A percentile compares a stretch with the other conserved stretches of the same genome.
Evolutionary conservation across 2,113 vertebrate species (phyloP).

Genomic region (Lethenteron reissneri): DNA sequence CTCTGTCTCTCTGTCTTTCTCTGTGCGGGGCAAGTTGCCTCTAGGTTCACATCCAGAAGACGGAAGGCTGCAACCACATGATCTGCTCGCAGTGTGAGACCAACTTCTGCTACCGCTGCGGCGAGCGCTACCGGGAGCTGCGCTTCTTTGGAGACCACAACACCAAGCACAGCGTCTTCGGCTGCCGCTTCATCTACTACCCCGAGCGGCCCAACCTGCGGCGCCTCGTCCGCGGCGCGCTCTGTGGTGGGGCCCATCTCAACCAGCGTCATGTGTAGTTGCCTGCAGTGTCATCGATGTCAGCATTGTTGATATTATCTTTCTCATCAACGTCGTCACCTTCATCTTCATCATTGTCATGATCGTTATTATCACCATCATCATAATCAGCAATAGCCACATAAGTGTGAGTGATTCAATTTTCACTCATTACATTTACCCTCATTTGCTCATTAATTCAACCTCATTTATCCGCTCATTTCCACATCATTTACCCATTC

Average conservation of each 20-base stretch:
- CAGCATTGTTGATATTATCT: no score
- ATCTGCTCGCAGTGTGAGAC: slow-evolving; percentile 89
- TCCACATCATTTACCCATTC: no score
- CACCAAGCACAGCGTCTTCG: slow-evolving; percentile 96
- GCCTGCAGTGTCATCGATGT: no score
- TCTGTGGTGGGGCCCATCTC: slow-evolving; percentile 40
- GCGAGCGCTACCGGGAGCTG: slow-evolving; percentile 73
- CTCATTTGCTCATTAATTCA: no score
- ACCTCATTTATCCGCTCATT: no score
- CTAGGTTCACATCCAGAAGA: slow-evolving; percentile 93
- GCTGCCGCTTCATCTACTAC: slow-evolving; percentile 97
- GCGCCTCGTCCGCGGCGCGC: slow-evolving; percentile 69
- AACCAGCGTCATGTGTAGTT: no score
- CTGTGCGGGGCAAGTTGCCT: background rate
- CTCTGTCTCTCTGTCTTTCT: background rate
- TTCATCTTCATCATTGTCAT: no score
- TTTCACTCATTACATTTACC: no score
- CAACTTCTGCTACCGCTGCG: slow-evolving; percentile 97
- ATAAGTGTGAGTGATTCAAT: no score
- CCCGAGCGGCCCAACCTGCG: slow-evolving; percentile 82
- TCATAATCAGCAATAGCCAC: no score
- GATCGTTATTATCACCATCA: no score
- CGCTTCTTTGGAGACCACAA: slow-evolving; percentile 95
- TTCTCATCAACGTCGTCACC: no score
- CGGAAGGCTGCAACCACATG: slow-evolving; percentile 95